phyloP scores from a whole-genome alignment of 2,888 invertebrate species.

The Nymphalis polychloros region DNA sequence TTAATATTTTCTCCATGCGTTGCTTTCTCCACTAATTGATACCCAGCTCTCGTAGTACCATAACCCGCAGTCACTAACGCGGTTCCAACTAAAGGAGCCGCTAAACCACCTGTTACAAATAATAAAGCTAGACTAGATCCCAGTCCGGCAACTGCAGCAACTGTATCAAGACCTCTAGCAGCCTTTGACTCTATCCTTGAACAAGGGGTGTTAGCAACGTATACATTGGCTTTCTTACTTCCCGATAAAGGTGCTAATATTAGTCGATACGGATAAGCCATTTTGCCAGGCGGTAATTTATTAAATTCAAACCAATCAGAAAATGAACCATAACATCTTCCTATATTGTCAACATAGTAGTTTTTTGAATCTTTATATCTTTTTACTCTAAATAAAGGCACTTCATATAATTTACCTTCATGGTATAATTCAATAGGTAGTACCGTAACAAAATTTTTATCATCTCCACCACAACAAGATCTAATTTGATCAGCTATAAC shows the following conservation, averaged over 20 bases:
- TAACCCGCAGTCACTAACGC: constrained; percentile 38
- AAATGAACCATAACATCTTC: constrained; percentile 34
- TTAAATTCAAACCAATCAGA: constrained; percentile 36
- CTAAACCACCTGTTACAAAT: constrained; percentile 40
- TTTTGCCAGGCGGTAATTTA: constrained; percentile 39
- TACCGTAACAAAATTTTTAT: constrained; percentile 39
- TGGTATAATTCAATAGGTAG: constrained; percentile 41
- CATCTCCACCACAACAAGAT: constrained; percentile 39
- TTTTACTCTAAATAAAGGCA: constrained; percentile 41
- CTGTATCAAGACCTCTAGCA: constrained; percentile 35
- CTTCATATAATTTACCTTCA: constrained; percentile 41
- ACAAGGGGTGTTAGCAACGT: constrained; percentile 32
- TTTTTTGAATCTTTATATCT: constrained; percentile 33
- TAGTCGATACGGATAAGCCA: constrained; percentile 40
- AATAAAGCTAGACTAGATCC: constrained; percentile 38
- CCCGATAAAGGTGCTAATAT: constrained; percentile 31
- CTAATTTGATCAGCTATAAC: constrained; percentile 41
- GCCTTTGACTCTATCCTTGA: constrained; percentile 32
- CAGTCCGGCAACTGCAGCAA: constrained; percentile 39
- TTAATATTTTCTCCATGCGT: constrained; percentile 42
- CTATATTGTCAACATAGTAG: constrained; percentile 39
- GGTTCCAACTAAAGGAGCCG: constrained; percentile 38
- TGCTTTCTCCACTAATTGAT: constrained; percentile 41
- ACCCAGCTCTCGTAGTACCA: constrained; percentile 39
- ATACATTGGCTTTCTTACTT: constrained; percentile 35